phyloP scores from a whole-genome alignment of 2,888 invertebrate species.

The Cylloceria caligata region DNA sequence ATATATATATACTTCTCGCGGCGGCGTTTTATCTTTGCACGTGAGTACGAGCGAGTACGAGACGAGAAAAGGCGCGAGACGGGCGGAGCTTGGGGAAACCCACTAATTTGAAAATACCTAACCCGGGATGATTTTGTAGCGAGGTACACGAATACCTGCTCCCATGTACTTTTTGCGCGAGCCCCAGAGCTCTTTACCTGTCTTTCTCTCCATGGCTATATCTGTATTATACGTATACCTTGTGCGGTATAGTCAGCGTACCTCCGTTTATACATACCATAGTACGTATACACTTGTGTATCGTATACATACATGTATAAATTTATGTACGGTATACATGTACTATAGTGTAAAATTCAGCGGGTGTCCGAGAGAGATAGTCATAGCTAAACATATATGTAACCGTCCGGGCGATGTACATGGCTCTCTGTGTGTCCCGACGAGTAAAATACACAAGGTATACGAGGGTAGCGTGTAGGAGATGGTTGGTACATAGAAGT shows the following conservation, averaged over 20 bases:
- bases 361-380: too few relatives aligned
- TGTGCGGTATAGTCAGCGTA: constrained; percentile 34
- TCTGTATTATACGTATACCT: constrained; percentile 49
- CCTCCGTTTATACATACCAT: constrained; percentile 22
- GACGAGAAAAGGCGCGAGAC: constrained; percentile 30
- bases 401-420: constrained; percentile 64
- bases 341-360: not conserved
- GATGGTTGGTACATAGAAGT: constrained; percentile 83
- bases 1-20: constrained; percentile 4
- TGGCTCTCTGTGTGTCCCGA: constrained; percentile 64
- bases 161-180: constrained; percentile 67
- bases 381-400: constrained; percentile 51
- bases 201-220: constrained; percentile 41
- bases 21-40: constrained; percentile 48
- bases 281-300: constrained; percentile 42
- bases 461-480: constrained; percentile 81
- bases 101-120: constrained; percentile 80
- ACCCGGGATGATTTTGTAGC: constrained; percentile 67
- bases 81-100: constrained; percentile 31
- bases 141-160: constrained; percentile 72
- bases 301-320: constrained; percentile 46
- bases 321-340: constrained; percentile 30
- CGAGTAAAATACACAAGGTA: constrained; percentile 78
- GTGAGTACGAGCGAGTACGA: constrained; percentile 16
- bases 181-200: constrained; percentile 47